Evolutionary conservation across 2,797 vertebrate genomes (phyloP), one percentile per base, ranked within the genome.

Genomic region (Sebastes alutus): DNA sequence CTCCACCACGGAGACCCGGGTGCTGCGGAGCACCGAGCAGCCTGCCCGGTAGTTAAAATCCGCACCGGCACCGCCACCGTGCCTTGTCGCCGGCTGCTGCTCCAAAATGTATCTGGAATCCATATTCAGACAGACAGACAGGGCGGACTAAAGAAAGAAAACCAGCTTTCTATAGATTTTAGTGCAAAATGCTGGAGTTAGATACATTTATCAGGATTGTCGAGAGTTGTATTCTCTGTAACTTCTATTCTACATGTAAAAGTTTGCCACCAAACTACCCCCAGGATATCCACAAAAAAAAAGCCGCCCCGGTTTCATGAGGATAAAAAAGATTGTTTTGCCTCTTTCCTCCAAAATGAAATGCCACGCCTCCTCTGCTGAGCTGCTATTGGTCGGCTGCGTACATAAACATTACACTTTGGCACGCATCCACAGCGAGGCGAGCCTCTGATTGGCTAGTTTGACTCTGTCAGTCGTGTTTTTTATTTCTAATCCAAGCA

Each of bases 291-390:
- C 89, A 92, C 38, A 42, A 42, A 42, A 94, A 94, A 94, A 93
- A 93, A 93, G 94, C 94, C 92, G 93, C 92, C 94, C 93, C 6
- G 95, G 95, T 94, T 42, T 42, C 91, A 89, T 89, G 70, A 88
- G 91, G 90, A 94, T 90, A 93, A 94, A 38, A 91, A 91, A 90
- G 85, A 95, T 95, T 96, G 95, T 96, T 96, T 96, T 96, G 95
- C 95, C 94, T 95, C 92, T 93, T 94, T 94, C 84, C 92, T 91
- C 89, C 91, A 93, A 94, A 92, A 83, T 42, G 38, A 75, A 54
- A 93, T 84, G 83, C 91, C 95, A 96, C 96, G 93, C 95, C 96
- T 93, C 95, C 96, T 89, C 38, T n/a, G 56, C 88, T 83, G 87
- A 84, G 42, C 80, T 92, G 75, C 88, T 9, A 96, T 96, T 96